Conservation (phyloP, 2,888 invertebrate species). For the Lasioglossum malachurum region DNA sequence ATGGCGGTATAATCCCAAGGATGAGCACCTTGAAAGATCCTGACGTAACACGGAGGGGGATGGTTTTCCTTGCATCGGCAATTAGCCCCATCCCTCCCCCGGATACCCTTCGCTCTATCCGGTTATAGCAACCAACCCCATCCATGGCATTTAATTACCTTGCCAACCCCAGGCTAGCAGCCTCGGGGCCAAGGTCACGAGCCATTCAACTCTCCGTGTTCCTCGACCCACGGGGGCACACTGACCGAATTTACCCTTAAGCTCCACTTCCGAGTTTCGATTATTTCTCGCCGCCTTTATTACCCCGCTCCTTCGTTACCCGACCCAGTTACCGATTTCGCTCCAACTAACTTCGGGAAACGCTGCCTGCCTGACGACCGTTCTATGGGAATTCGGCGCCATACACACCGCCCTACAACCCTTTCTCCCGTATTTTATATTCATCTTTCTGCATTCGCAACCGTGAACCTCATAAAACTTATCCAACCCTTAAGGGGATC, state of each 20-base stretch:
- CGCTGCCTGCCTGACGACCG: background rate
- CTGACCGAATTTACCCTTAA: conserved; percentile 83
- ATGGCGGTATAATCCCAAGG: conserved; percentile 65
- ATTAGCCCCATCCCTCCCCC: conserved; percentile 82
- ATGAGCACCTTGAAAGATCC: conserved; percentile 82
- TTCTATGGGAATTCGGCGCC: background rate
- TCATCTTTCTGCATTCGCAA: background rate
- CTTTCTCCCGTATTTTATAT: background rate
- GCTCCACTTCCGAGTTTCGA: conserved; percentile 68
- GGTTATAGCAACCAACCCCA: conserved; percentile 82
- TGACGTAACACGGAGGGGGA: conserved; percentile 69
- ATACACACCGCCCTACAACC: background rate
- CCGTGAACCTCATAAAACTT: background rate
- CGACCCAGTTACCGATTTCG: conserved; percentile 27
- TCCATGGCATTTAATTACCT: conserved; percentile 84
- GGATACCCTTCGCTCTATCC: conserved; percentile 80
- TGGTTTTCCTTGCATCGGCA: conserved; percentile 82
- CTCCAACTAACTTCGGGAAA: background rate
- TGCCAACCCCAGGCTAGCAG: conserved; percentile 81
- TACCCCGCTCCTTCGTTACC: conserved; percentile 47
- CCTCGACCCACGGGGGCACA: conserved; percentile 79
- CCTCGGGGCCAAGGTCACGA: conserved; percentile 84
- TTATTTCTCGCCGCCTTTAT: conserved; percentile 62
- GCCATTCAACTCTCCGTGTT: conserved; percentile 82
- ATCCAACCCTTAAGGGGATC: background rate